phyloP scores from a whole-genome alignment of 2,888 invertebrate species.

The Drosophila acutilabella region DNA sequence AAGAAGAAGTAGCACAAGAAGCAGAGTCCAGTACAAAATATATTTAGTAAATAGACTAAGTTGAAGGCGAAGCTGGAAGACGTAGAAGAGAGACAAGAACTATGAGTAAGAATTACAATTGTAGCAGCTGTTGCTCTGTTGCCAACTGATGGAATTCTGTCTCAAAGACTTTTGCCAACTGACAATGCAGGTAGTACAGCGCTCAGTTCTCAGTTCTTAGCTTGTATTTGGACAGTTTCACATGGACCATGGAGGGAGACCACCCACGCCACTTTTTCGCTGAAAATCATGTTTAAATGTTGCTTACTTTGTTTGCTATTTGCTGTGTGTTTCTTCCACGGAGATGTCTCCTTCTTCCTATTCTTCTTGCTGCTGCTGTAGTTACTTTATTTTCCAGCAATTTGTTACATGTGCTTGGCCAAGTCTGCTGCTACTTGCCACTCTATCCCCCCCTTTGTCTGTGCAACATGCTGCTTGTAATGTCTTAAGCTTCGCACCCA shows the following conservation, averaged over 20 bases:
- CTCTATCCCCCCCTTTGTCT: background rate
- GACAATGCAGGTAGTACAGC: constrained; percentile 10
- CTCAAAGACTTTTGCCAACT: constrained; percentile 39
- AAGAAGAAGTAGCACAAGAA: constrained; percentile 2
- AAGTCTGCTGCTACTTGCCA: background rate
- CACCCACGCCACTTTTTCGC: constrained; percentile 73
- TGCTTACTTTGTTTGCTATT: constrained; percentile 75
- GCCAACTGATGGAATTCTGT: constrained; percentile 33
- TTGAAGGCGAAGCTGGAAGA: background rate
- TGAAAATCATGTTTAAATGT: constrained; percentile 73
- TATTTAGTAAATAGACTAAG: background rate
- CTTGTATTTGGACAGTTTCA: constrained; percentile 9
- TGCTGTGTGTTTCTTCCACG: constrained; percentile 32
- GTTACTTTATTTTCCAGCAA: constrained; percentile 68
- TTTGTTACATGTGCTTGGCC: constrained; percentile 58
- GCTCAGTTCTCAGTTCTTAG: background rate
- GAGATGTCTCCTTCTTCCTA: constrained; percentile 18
- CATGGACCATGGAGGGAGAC: constrained; percentile 23
- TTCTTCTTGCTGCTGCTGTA: constrained; percentile 25
- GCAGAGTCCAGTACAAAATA: background rate
- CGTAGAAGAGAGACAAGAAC: background rate
- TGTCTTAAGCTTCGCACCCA: constrained; percentile 46
- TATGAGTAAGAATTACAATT: constrained; percentile 1
- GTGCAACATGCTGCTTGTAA: constrained; percentile 55
- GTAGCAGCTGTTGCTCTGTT: constrained; percentile 40